Evolutionary conservation across 2,113 vertebrate species (phyloP).

Genomic region (Setophaga kirtlandii): DNA sequence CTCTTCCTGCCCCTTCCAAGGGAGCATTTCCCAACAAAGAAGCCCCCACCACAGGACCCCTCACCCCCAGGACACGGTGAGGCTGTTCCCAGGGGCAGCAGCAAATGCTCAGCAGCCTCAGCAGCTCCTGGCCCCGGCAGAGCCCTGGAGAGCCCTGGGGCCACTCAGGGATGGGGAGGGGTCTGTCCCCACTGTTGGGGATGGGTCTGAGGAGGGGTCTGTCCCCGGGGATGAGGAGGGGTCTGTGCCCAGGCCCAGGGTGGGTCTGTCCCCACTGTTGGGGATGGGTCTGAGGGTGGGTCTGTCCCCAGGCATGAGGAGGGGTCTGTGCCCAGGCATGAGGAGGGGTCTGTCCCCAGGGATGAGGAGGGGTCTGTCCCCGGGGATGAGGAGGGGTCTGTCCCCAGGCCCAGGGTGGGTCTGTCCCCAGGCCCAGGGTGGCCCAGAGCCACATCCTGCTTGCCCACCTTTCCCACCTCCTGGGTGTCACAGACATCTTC

Average conservation of each 20-base stretch:
- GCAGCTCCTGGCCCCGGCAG: neutral
- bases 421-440: neutral
- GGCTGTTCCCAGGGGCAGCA: neutral
- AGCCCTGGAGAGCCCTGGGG: accelerated
- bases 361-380: too few species aligned
- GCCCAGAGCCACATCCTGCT: neutral
- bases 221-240: neutral
- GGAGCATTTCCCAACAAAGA: neutral
- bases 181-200: neutral
- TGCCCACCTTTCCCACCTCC: accelerated
- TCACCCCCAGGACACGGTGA: neutral
- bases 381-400: neutral
- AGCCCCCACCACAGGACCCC: neutral
- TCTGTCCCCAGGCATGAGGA: neutral
- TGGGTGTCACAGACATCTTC: too few species aligned
- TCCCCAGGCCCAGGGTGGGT: too few species aligned
- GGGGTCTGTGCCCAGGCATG: too few species aligned
- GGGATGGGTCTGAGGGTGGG: too few species aligned
- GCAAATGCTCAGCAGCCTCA: neutral
- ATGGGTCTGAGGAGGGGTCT: neutral
- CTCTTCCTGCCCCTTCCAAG: neutral
- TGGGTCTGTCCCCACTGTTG: too few species aligned
- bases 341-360: too few species aligned
- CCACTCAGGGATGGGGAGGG: accelerated
- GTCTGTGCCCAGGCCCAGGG: too few species aligned